Evolutionary conservation across 2,797 vertebrate genomes (phyloP).

Genomic region (Eidolon dupreanum): DNA sequence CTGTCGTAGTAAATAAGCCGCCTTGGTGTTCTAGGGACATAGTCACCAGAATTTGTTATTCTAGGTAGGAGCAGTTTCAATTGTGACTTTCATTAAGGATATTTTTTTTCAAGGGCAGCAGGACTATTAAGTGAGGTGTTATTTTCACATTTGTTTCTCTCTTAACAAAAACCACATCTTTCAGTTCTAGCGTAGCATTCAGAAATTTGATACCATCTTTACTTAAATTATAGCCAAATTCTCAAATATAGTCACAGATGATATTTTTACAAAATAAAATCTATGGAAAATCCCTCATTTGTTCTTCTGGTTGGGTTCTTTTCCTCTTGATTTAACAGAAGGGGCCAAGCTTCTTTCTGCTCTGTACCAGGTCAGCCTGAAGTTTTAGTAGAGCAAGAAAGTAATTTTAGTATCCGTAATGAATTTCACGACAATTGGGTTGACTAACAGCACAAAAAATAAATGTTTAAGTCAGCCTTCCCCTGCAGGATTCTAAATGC

Average conservation of each 20-base stretch:
- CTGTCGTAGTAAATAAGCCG: background rate
- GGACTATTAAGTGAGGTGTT: constrained; percentile 2
- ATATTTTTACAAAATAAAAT: constrained; percentile 81
- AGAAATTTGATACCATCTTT: constrained; percentile 69
- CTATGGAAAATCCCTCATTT: constrained; percentile 83
- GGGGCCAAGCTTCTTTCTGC: constrained; percentile 76
- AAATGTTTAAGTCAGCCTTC: constrained; percentile 67
- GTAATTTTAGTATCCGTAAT: constrained; percentile 77
- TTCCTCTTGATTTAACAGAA: constrained; percentile 65
- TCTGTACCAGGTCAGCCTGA: constrained; percentile 66
- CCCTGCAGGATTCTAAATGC: background rate
- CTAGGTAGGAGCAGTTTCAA: background rate
- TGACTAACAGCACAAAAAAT: constrained; percentile 70
- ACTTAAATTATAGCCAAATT: constrained; percentile 57
- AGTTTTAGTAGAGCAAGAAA: constrained; percentile 73
- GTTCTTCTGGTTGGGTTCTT: constrained; percentile 77
- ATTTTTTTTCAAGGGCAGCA: background rate
- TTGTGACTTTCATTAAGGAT: background rate
- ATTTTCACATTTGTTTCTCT: constrained; percentile 50
- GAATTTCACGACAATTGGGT: constrained; percentile 73
- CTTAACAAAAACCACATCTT: constrained; percentile 50
- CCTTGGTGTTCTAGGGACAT: background rate
- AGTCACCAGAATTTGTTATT: background rate
- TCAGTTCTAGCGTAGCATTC: constrained; percentile 58
- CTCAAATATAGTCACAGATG: constrained; percentile 66